These are phyloP conservation scores for Girardia tigrina DNA, from an alignment of 2,888 invertebrate genomes.

Conservation along the genomic window DNA sequence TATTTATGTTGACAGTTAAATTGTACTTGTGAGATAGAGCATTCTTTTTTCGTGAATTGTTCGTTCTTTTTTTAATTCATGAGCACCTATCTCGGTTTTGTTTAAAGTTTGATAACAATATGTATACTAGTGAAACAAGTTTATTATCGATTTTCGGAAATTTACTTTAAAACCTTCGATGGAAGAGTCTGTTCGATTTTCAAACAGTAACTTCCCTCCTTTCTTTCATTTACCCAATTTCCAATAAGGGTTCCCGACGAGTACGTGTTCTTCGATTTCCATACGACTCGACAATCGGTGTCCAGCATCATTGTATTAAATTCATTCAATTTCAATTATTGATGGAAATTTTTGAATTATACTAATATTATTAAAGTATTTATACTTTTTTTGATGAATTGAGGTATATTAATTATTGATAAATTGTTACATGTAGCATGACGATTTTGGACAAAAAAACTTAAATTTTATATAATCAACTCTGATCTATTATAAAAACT, in stretches of 20 bases:
- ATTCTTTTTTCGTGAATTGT: not conserved
- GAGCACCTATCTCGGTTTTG: not conserved
- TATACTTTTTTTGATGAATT: too few species aligned
- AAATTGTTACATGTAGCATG: too few species aligned
- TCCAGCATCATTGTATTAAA: not conserved
- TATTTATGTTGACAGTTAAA: too few species aligned
- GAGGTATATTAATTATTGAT: too few species aligned
- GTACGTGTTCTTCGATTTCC: not conserved
- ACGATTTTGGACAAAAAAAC: too few species aligned
- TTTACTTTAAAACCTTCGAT: not conserved
- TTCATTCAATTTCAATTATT: too few species aligned
- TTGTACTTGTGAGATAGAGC: slow-evolving; percentile 11
- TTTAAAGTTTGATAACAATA: not conserved
- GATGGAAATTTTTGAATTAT: too few species aligned
- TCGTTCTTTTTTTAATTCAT: slow-evolving; percentile 10
- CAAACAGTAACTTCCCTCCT: not conserved
- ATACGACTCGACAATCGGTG: not conserved
- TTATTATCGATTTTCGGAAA: not conserved
- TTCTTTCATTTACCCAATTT: slow-evolving; percentile 2
- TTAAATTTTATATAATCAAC: too few species aligned
- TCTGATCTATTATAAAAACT: too few species aligned
- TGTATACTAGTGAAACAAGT: too few species aligned
- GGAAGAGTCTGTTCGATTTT: not conserved
- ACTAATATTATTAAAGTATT: too few species aligned
- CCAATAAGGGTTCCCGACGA: not conserved